Percentiles rank a stretch among this genome's conserved stretches.
These are phyloP conservation scores for Pheucticus melanocephalus DNA, from an alignment of 2,113 vertebrate genomes.

Conservation along the genomic window DNA sequence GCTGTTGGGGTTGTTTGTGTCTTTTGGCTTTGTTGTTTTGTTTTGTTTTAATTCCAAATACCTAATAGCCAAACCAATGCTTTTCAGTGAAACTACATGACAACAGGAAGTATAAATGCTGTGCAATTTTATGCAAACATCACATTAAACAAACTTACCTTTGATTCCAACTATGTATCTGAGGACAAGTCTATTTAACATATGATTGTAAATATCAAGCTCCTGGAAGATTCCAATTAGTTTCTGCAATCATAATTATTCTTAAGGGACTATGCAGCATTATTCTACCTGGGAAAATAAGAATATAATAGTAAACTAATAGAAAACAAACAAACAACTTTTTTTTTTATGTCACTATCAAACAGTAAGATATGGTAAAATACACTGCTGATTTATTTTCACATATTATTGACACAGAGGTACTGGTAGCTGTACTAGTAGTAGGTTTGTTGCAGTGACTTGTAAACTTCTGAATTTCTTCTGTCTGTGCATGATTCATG, in stretches of 20 bases:
- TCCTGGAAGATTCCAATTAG: background rate
- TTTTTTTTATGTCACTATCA: background rate
- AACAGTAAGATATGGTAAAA: background rate
- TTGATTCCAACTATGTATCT: background rate
- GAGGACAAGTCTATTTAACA: background rate
- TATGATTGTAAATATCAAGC: background rate
- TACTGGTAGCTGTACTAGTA: rapidly evolving
- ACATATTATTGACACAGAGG: background rate
- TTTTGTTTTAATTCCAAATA: background rate
- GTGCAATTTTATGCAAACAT: background rate
- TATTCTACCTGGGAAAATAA: background rate
- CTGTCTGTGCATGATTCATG: background rate
- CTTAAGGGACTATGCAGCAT: background rate
- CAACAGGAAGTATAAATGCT: background rate
- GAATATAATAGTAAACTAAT: background rate
- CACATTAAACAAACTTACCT: background rate
- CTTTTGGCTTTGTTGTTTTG: background rate
- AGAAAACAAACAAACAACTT: background rate
- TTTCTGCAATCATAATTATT: background rate
- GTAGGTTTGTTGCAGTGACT: background rate
- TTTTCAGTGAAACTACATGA: background rate
- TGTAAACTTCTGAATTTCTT: background rate
- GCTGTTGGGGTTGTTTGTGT: no score
- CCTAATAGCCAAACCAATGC: background rate
- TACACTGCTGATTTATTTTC: background rate